Base-by-base conservation (phyloP, 2,888 invertebrate genomes). In the Pseudococcus viburni region DNA sequence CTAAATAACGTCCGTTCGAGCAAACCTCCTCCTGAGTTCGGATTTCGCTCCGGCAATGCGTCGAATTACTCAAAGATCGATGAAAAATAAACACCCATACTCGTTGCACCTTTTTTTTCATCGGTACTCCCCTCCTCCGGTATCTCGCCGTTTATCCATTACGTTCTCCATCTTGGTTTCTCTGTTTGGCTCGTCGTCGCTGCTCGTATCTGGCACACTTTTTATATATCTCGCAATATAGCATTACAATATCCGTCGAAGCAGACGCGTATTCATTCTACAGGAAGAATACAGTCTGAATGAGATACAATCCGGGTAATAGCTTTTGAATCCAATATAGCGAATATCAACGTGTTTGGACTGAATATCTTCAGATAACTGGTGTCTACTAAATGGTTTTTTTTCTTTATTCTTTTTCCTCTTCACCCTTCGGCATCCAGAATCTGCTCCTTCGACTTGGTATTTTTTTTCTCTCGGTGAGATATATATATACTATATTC, bases 281-380 rank as follows among this genome's bases (percentile, higher is more conserved):
- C 80, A 33, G 80, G 80, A 83, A 83, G 80, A 83, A 77, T 77
- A 77, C 77, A 83, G 80, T 83, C 80, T 83, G 80, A 83, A 83
- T 83, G 80, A 83, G 80, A 83, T 83, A 83, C 80, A 83, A 83
- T 83, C 39, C 80, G 80, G 80, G 80, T 83, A 83, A 83, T 46
- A 83, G 80, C 80, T 83, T 83, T 83, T 83, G 80, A 83, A 83
- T 83, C 80, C 80, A 83, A 83, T 83, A 83, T 83, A 83, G 80
- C 80, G 80, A 83, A 83, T 83, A 83, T 83, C 80, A 83, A 83
- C 80, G 80, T 83, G 80, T 83, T 83, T 83, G 80, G 80, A 83
- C 80, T 83, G 80, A 83, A 83, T 83, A 83, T 83, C 80, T 42
- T n/a, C 42, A 83, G 80, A 83, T 83, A 83, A 83, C 80, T 83